Percentiles rank a stretch among this genome's conserved stretches.
These are phyloP conservation scores for Panurus biarmicus DNA, from an alignment of 2,113 vertebrate genomes.

Conservation along the genomic window DNA sequence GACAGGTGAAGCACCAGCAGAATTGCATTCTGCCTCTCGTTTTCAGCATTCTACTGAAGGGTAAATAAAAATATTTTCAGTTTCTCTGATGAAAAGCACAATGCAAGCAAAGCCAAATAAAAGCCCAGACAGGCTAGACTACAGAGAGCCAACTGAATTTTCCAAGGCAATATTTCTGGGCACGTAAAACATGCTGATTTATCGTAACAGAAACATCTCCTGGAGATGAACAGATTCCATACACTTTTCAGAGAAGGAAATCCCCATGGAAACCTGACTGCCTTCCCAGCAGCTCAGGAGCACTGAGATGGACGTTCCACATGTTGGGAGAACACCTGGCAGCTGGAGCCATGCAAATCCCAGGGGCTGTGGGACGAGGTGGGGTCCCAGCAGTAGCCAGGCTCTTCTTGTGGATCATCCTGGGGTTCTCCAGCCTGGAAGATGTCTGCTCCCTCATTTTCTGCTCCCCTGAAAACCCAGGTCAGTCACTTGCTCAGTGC, in stretches of 20 bases:
- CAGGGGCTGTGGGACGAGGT: background rate
- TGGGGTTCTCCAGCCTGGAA: background rate
- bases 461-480: background rate
- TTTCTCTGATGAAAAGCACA: background rate
- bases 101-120: background rate
- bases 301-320: fast-evolving
- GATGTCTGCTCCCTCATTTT: background rate
- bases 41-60: background rate
- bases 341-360: background rate
- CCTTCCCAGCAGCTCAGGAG: background rate
- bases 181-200: background rate
- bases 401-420: background rate
- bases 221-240: background rate
- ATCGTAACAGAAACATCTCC: background rate
- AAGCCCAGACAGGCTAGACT: background rate
- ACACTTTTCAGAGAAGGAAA: background rate
- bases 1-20: background rate
- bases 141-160: background rate
- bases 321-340: background rate
- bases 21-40: background rate
- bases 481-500: background rate
- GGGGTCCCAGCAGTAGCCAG: fast-evolving
- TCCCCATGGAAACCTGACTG: conserved; percentile 51
- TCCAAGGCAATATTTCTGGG: conserved; percentile 10
- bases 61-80: background rate